A percentile compares a stretch with the other conserved stretches of the same genome.
phyloP scores from a whole-genome alignment of 2,113 vertebrate genomes.

The Hemiprocne comata region DNA sequence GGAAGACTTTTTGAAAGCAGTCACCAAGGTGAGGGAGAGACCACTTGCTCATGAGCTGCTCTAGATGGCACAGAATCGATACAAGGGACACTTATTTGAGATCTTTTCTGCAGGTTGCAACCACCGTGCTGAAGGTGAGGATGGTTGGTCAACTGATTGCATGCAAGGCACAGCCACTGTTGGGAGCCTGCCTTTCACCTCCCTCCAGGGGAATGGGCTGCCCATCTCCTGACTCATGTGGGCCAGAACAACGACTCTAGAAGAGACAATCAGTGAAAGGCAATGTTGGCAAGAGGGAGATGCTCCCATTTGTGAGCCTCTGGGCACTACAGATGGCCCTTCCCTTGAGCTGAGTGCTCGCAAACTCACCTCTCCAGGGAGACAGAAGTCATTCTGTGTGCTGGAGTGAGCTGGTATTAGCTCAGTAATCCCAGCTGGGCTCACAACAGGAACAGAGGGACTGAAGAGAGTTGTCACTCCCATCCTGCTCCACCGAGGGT shows the following conservation, averaged over 20 bases:
- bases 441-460: neutral
- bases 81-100: neutral
- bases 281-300: accelerated
- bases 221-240: neutral
- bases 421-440: neutral
- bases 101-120: neutral
- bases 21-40: neutral
- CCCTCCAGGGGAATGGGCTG: neutral
- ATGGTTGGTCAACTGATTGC: accelerated
- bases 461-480: neutral
- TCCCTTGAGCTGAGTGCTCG: accelerated
- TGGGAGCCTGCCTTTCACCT: neutral
- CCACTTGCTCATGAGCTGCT: accelerated
- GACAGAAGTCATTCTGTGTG: accelerated
- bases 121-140: neutral
- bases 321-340: accelerated
- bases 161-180: neutral
- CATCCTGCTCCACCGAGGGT: neutral
- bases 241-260: neutral
- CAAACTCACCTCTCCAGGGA: neutral
- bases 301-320: neutral
- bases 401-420: neutral
- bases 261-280: neutral
- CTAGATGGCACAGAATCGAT: neutral
- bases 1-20: neutral